Conservation (phyloP, 2,888 invertebrate species). For the Plutella xylostella region DNA sequence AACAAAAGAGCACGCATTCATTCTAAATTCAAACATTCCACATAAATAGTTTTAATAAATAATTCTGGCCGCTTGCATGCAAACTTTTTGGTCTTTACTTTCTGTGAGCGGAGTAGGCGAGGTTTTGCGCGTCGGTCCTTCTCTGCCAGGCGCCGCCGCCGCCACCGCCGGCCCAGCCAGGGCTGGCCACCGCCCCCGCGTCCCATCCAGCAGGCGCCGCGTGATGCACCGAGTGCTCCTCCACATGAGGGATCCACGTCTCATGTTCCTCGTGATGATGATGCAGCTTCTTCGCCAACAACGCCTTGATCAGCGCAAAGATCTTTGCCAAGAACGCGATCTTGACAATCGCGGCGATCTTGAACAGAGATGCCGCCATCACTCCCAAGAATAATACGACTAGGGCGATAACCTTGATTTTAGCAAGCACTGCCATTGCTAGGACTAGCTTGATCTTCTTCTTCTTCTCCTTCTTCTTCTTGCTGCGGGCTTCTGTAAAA, state of each 20-base stretch:
- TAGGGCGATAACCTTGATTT: constrained; percentile 75
- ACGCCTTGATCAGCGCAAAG: constrained; percentile 43
- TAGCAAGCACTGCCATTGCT: constrained; percentile 71
- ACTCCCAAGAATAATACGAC: constrained; percentile 74
- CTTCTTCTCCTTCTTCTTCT: constrained; percentile 77
- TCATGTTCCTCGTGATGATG: constrained; percentile 38
- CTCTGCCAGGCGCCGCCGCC: constrained; percentile 52
- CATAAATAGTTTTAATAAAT: constrained; percentile 14
- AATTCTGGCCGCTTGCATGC: too few species aligned
- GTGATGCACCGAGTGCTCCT: constrained; percentile 27
- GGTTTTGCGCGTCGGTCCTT: constrained; percentile 42
- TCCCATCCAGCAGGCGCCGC: constrained; percentile 42
- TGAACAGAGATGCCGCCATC: constrained; percentile 76
- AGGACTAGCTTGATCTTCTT: constrained; percentile 55
- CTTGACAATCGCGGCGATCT: constrained; percentile 81
- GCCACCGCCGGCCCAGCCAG: constrained; percentile 42
- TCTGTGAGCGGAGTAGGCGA: constrained; percentile 53
- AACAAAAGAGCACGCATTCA: constrained; percentile 24
- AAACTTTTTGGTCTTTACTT: constrained; percentile 32
- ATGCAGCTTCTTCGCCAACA: constrained; percentile 57
- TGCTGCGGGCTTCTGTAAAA: constrained; percentile 72
- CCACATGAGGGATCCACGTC: constrained; percentile 16
- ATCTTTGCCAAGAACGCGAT: constrained; percentile 73
- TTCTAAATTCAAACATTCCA: too few species aligned
- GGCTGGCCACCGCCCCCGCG: constrained; percentile 16